Base-by-base conservation (phyloP, 2,113 vertebrate genomes). In the Caranx ignobilis region DNA sequence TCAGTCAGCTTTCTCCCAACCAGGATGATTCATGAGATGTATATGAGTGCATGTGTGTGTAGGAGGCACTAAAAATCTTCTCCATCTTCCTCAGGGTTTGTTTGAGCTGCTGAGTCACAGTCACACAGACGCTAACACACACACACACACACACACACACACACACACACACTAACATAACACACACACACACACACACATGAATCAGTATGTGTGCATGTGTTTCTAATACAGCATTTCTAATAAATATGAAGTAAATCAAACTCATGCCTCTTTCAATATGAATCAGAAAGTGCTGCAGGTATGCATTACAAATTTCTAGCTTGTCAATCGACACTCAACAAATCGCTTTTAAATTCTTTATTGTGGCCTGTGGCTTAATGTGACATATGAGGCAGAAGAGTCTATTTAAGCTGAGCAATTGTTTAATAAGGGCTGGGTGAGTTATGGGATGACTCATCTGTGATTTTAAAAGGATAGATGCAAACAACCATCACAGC, bases 51-150 rank as follows among this genome's bases (percentile, higher is more conserved):
- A 75, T 77, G 78, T 85, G 83, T 41, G 45, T 90, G 88, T 81
- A 79, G 86, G 91, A 86, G 88, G 92, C 37, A 87, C 71, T 80
- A 78, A 91, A 84, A 90, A 89, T 81, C 61, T 34, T 87, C 87
- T 85, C 34, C 43, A 65, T 87, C 85, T 77, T 83, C 66, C 75
- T 16, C 65, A 74, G 81, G 86, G 71, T 82, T 77, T 79, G 35
- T 79, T 90, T 82, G 41, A 86, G 87, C 71, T 88, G 81, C 85
- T 89, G 88, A 92, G 80, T 90, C 93, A 92, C 85, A 88, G 50
- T 75, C 67, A 72, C 60, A 80, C 72, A 85, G 48, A 79, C 47
- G 12, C 72, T 60, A 15, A 80, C 74, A 79, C 45, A 76, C 66
- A 84, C 45, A 59, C 26, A 62, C 66, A 73, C 26, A 26, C 26